A percentile compares a stretch with the other conserved stretches of the same genome.
Evolutionary conservation across 2,888 invertebrate genomes (phyloP).

Genomic region (Diadegma fenestrale): DNA sequence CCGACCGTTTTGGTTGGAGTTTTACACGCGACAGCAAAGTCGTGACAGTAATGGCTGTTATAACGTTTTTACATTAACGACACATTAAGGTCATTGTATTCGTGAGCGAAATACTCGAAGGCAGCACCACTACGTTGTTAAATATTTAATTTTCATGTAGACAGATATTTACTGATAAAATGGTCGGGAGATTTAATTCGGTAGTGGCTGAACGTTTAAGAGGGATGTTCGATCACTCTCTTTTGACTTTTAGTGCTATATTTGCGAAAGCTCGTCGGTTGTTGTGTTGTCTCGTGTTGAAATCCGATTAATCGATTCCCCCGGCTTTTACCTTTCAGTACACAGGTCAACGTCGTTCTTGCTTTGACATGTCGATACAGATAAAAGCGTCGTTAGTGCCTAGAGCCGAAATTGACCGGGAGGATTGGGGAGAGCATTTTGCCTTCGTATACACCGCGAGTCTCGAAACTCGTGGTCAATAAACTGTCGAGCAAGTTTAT

Average conservation of each 20-base stretch:
- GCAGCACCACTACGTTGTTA: neutral
- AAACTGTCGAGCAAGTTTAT: neutral
- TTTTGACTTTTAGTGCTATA: conserved; percentile 24
- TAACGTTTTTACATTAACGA: neutral
- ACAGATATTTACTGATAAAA: neutral
- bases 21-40: neutral
- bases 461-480: neutral
- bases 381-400: conserved; percentile 42
- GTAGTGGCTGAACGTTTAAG: neutral
- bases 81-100: neutral
- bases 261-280: conserved; percentile 40
- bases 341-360: conserved; percentile 60
- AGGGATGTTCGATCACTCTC: neutral
- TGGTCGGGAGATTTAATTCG: neutral
- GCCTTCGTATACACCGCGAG: neutral
- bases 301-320: conserved; percentile 70
- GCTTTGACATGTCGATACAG: conserved; percentile 55
- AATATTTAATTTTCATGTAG: conserved; percentile 5
- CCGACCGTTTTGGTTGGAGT: neutral
- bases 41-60: conserved; percentile 3
- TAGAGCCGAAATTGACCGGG: neutral
- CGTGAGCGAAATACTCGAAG: neutral
- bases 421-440: conserved; percentile 27
- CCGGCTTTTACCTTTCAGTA: conserved; percentile 44
- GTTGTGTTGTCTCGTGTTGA: conserved; percentile 58